Evolutionary conservation across 2,113 vertebrate species (phyloP), one percentile per base, ranked within the genome.

Genomic region (Uria aalge): DNA sequence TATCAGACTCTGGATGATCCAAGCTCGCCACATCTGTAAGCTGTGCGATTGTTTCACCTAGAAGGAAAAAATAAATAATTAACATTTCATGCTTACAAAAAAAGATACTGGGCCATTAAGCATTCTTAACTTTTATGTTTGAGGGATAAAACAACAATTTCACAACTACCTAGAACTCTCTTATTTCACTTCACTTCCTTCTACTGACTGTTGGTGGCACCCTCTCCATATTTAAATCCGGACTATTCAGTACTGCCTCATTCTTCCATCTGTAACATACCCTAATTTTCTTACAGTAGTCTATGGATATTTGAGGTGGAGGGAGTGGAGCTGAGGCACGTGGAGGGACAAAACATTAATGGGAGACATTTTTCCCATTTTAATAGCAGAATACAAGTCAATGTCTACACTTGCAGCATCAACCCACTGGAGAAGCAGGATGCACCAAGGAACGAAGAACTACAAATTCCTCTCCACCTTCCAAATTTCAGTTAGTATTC

Each of bases 1-100:
- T 98, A 16, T 99, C 99, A 16, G 98, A 96, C 84, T 98, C 99
- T 2, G 98, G 91, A 50, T 98, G 97, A 95, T 98, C 97, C 74
- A 97, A 91, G 47, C 87, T 97, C 63, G 98, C 98, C 48, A 98
- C 98, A 6, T 99, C 99, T 3, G 99, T 99, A 91, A 99, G 98
- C 52, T 99, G 98, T 60, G 99, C 99, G 18, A 99, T 99, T 55
- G 99, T 99, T 94, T 99, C 99, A 73, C 99, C 99, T 99, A 93
- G 27, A 59, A 55, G 66, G 85, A 71, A 62, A 41, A 56, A 59
- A 55, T 5, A 90, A 75, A 52, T 2, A 50, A 60, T 60, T 43
- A 63, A 27, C 2, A 50, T 79, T 79, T 72, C 10, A 64, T 38
- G 77, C 11, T 62, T 38, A 62, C 8, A 71, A 92, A 53, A 81